A percentile compares a stretch with the other conserved stretches of the same genome.
phyloP scores from a whole-genome alignment of 1,140 invertebrate species.

The Pseudomyrmex flavicornis region DNA sequence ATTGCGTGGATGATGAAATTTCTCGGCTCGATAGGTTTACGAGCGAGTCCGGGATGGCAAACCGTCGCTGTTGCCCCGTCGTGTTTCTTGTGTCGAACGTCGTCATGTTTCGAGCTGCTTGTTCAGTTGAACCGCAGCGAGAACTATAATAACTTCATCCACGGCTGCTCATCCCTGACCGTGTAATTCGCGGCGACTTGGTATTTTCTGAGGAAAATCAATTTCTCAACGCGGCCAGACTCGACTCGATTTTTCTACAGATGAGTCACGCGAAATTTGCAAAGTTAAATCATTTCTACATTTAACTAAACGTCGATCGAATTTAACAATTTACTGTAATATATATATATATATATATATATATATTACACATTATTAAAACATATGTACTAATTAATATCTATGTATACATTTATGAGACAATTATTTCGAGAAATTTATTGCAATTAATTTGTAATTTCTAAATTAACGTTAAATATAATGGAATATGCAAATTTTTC shows the following conservation, averaged over 20 bases:
- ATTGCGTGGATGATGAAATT: constrained; percentile 58
- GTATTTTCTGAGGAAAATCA: constrained; percentile 56
- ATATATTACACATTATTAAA: background rate
- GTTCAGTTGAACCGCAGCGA: background rate
- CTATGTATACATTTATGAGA: background rate
- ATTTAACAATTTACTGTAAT: background rate
- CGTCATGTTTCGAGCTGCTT: constrained; percentile 23
- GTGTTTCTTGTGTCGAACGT: constrained; percentile 22
- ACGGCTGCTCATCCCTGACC: constrained; percentile 47
- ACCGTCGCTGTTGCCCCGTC: constrained; percentile 11
- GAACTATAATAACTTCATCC: constrained; percentile 53
- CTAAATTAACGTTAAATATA: background rate
- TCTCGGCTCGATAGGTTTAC: constrained; percentile 61
- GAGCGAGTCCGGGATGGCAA: constrained; percentile 17
- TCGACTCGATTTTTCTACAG: background rate
- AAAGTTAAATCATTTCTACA: background rate
- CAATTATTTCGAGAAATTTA: background rate
- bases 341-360: background rate
- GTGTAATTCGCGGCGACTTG: constrained; percentile 43
- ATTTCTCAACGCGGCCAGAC: constrained; percentile 23
- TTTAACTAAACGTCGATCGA: background rate
- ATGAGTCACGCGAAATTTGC: constrained; percentile 16
- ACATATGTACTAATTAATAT: background rate
- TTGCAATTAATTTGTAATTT: no score
- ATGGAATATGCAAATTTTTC: background rate